Conservation (phyloP, 2,797 vertebrate genomes). For the Poecile montanus region DNA sequence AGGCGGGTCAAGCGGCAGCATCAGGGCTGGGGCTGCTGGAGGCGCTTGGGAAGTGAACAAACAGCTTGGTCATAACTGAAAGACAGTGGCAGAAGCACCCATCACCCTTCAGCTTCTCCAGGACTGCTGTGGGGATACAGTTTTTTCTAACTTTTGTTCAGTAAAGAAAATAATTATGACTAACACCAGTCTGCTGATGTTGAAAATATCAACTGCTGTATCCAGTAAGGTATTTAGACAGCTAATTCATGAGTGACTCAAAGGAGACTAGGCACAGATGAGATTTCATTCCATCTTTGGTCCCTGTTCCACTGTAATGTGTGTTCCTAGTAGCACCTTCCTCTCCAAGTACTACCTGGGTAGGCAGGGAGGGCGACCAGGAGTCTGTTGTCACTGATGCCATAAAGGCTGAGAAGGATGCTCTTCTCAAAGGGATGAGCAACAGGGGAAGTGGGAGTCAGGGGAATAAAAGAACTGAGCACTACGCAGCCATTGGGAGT, state of each 20-base stretch:
- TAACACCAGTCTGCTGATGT: background rate
- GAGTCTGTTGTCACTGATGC: background rate
- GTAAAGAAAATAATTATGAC: background rate
- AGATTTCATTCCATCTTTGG: background rate
- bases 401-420: background rate
- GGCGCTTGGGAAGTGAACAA: background rate
- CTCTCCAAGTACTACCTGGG: background rate
- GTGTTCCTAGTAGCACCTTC: background rate
- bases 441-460: fast-evolving
- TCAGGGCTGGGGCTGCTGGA: background rate
- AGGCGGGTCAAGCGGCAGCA: fast-evolving
- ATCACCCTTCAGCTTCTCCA: background rate
- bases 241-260: background rate
- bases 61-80: background rate
- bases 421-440: background rate
- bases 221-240: background rate
- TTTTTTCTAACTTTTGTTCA: background rate
- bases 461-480: background rate
- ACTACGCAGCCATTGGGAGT: background rate
- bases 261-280: background rate
- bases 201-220: background rate
- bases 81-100: background rate
- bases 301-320: fast-evolving
- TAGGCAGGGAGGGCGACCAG: background rate
- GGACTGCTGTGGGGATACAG: background rate